Percentiles rank a stretch among this genome's conserved stretches.
These are phyloP conservation scores for Cynopterus sphinx DNA, from an alignment of 2,797 vertebrate species.

Conservation along the genomic window DNA sequence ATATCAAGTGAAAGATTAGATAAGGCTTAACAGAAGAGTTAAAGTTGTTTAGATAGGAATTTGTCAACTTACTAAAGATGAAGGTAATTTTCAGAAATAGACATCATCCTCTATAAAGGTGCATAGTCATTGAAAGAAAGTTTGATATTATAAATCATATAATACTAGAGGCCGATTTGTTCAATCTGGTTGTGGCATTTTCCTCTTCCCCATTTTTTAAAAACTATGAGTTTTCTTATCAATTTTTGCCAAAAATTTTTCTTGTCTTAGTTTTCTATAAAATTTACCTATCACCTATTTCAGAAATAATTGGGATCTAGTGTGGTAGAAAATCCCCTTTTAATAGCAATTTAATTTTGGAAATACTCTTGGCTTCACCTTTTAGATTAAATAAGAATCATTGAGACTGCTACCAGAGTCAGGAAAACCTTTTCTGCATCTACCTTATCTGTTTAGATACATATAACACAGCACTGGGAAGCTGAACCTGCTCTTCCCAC, in stretches of 20 bases:
- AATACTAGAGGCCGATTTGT: background rate
- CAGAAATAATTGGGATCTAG: background rate
- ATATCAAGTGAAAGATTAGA: background rate
- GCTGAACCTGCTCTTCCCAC: background rate
- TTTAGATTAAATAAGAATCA: background rate
- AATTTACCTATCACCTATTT: background rate
- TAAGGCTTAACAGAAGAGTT: background rate
- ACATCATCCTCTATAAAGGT: background rate
- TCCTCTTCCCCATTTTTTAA: background rate
- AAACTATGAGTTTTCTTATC: background rate
- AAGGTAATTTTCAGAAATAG: background rate
- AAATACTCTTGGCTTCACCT: background rate
- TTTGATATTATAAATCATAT: background rate
- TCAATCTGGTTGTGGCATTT: background rate
- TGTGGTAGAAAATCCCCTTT: background rate
- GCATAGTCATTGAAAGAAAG: background rate
- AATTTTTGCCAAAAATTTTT: background rate
- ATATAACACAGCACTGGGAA: background rate
- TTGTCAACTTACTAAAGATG: background rate
- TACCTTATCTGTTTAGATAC: background rate
- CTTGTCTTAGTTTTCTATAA: background rate
- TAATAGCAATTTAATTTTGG: background rate
- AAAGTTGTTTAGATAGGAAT: background rate
- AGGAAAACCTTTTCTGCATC: background rate
- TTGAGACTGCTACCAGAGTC: rapidly evolving